These are phyloP conservation scores for Hyphantria cunea DNA, from an alignment of 1,140 invertebrate genomes.

Conservation along the genomic window DNA sequence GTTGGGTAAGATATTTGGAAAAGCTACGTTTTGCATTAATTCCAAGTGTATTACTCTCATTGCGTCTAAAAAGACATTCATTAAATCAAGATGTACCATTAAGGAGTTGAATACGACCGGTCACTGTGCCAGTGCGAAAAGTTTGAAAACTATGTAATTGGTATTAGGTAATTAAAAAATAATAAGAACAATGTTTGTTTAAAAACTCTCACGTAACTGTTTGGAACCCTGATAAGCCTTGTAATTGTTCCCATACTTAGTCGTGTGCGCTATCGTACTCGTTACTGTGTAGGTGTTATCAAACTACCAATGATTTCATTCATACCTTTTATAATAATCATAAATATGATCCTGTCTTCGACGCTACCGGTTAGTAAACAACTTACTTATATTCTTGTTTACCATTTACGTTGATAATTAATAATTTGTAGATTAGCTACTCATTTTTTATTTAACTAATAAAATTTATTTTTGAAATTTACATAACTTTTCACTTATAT, in stretches of 20 bases:
- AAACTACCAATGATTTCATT: no score
- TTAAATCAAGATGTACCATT: slow-evolving; percentile 59
- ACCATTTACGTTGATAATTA: no score
- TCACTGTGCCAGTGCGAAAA: slow-evolving; percentile 61
- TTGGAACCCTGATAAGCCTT: background rate
- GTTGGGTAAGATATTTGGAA: slow-evolving; percentile 65
- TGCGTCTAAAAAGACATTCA: slow-evolving; percentile 60
- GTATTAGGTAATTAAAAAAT: slow-evolving; percentile 32
- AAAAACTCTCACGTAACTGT: background rate
- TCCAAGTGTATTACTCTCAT: slow-evolving; percentile 62
- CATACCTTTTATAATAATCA: no score
- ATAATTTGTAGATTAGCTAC: no score
- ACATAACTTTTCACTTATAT: no score
- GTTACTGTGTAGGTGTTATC: no score
- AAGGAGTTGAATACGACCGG: slow-evolving; percentile 56
- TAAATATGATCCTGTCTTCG: no score
- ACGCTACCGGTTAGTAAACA: no score
- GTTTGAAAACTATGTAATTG: slow-evolving; percentile 46
- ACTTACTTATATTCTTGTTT: no score
- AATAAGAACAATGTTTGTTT: slow-evolving; percentile 16
- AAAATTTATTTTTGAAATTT: no score
- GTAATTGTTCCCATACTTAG: background rate
- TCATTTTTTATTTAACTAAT: background rate
- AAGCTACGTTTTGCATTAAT: slow-evolving; percentile 64
- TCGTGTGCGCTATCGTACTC: no score